Percentiles rank a stretch among this genome's conserved stretches.
These are phyloP conservation scores for Radopholus similis DNA, from an alignment of 1,140 invertebrate species.

Conservation along the genomic window DNA sequence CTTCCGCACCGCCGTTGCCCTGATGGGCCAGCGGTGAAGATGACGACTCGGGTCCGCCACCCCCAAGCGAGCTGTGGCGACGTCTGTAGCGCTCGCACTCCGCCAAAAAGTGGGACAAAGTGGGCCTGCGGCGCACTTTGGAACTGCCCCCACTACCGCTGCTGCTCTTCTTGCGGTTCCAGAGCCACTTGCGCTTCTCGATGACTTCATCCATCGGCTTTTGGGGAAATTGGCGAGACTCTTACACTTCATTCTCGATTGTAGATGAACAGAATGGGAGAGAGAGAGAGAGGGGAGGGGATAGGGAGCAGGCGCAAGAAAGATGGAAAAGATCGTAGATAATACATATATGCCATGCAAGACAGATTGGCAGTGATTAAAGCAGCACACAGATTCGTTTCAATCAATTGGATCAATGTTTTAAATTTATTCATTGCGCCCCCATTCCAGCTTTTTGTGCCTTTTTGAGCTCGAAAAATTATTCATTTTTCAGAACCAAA, in stretches of 20 bases:
- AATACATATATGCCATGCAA: background rate
- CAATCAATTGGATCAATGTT: no score
- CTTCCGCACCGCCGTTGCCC: no score
- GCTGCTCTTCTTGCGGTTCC: constrained; percentile 1
- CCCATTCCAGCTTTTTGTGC: no score
- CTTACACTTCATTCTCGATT: no score
- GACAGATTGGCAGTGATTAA: no score
- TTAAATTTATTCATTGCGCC: no score
- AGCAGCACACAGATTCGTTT: no score
- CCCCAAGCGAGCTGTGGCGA: constrained; percentile 3
- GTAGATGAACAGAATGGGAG: background rate
- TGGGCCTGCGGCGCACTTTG: constrained; percentile 23
- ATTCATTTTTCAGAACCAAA: no score
- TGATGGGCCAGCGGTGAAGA: background rate
- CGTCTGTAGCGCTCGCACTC: constrained; percentile 22
- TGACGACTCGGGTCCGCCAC: background rate
- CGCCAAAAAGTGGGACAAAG: constrained; percentile 27
- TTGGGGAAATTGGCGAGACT: background rate
- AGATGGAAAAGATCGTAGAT: background rate
- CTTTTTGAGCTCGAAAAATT: no score
- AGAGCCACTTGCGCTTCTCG: constrained; percentile 14
- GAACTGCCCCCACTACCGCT: background rate
- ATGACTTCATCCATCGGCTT: constrained; percentile 22
- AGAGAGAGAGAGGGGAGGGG: background rate
- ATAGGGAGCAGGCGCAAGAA: background rate